Evolutionary conservation across 2,888 invertebrate genomes (phyloP), one percentile per base, ranked within the genome.

Genomic region (Ophonus ardosiacus): DNA sequence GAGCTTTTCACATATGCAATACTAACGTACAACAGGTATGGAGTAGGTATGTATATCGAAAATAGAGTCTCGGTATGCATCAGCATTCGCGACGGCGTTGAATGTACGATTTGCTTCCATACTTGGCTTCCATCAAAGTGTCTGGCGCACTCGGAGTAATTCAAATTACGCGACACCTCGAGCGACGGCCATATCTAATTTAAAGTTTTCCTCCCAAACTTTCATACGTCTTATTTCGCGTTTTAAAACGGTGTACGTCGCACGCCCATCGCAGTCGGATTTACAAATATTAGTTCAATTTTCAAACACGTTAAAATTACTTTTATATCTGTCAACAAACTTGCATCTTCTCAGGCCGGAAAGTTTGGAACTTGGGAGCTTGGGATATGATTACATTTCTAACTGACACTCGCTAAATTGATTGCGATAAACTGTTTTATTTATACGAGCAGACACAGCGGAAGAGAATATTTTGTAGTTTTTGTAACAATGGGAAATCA

Each of bases 261-360:
- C 10, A 8, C 15, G 38, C 71, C 71, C 68, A 43, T 51, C 43
- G 6, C 43, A 38, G 21, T 56, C 31, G 80, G 80, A 80, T 80
- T 80, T 80, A 80, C 80, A 80, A 61, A 80, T 80, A 80, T 80
- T 80, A 80, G 80, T 80, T 80, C 80, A 80, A 80, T 80, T 80
- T 80, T 40, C 59, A 80, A 80, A 80, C 80, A 80, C 59, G 81
- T 65, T 81, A 65, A 65, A 81, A 81, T 81, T 63, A 81, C 61
- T 81, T 81, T 81, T 65, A 81, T 63, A 81, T 81, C 81, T 81
- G 81, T 81, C 81, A 81, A 81, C 81, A 81, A 81, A 81, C 43
- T 81, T 81, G 81, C 81, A 81, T 81, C 81, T 61, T 40, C 40
- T 43, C 65, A 51, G 13, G 57, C 51, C 38, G 51, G 31, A 68